Evolutionary conservation across 2,113 vertebrate genomes (phyloP).

Genomic region (Motacilla tschutschensis): DNA sequence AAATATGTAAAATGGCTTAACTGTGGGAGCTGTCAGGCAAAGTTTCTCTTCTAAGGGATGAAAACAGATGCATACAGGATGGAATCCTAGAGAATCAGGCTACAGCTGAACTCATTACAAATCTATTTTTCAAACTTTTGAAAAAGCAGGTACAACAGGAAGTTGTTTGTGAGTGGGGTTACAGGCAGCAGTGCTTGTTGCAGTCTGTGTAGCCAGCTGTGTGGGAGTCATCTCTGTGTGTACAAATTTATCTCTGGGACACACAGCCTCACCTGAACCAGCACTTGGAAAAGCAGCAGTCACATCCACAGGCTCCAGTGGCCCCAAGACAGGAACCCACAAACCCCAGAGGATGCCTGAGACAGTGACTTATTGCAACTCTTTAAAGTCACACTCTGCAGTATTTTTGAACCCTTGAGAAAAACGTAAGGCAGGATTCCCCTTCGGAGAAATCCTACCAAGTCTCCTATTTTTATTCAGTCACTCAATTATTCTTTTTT

Average conservation of each 20-base stretch:
- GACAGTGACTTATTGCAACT: neutral
- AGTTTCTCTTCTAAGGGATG: neutral
- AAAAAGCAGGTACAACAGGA: neutral
- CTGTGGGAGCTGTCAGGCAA: neutral
- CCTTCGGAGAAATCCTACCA: neutral
- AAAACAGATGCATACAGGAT: neutral
- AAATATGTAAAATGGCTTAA: neutral
- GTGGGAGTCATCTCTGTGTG: neutral
- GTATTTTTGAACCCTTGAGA: neutral
- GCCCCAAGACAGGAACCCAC: neutral
- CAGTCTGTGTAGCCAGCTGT: neutral
- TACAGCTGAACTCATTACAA: neutral
- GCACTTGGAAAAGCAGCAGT: neutral
- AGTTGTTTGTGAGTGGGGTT: neutral
- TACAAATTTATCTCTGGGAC: neutral
- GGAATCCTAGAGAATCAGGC: neutral
- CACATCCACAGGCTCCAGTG: neutral
- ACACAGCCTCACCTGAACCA: neutral
- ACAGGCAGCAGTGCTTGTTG: neutral
- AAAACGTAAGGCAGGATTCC: neutral
- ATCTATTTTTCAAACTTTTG: neutral
- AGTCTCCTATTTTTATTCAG: neutral
- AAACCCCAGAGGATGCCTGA: neutral
- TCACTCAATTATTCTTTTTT: neutral
- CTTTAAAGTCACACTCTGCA: neutral